A percentile compares a stretch with the other conserved stretches of the same genome.
Evolutionary conservation across 2,888 invertebrate species (phyloP).

Genomic region (Pogonocherus hispidulus): DNA sequence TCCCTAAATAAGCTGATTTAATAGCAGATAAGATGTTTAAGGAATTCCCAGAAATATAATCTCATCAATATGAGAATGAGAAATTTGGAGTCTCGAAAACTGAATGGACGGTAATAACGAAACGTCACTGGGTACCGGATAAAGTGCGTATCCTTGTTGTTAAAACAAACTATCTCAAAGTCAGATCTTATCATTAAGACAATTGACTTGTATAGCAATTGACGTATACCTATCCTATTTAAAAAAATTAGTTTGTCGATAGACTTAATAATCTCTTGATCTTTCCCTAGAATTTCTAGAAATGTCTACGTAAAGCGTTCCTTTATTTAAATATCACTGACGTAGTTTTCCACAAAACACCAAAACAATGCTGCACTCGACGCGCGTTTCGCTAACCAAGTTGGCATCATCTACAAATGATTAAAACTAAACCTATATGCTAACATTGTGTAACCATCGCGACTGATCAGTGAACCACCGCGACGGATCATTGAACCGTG

Average conservation of each 20-base stretch:
- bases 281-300: too few species aligned
- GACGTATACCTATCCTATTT: background rate
- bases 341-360: too few species aligned
- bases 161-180: conserved; percentile 15
- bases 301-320: too few species aligned
- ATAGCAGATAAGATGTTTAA: background rate
- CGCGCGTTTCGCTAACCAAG: too few species aligned
- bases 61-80: background rate
- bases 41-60: background rate
- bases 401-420: too few species aligned
- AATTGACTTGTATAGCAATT: background rate
- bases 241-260: background rate
- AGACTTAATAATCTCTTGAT: background rate
- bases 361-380: too few species aligned
- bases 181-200: conserved; percentile 8
- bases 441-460: too few species aligned
- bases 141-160: conserved; percentile 10
- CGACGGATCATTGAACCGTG: too few species aligned
- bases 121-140: background rate
- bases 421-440: too few species aligned
- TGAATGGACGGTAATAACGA: background rate
- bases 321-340: too few species aligned
- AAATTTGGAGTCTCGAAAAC: background rate
- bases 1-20: too few species aligned
- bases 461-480: too few species aligned